Percentiles rank a stretch among this genome's conserved stretches.
Conservation (phyloP, 1,140 invertebrate species). For the Aphelinus atriplicis region DNA sequence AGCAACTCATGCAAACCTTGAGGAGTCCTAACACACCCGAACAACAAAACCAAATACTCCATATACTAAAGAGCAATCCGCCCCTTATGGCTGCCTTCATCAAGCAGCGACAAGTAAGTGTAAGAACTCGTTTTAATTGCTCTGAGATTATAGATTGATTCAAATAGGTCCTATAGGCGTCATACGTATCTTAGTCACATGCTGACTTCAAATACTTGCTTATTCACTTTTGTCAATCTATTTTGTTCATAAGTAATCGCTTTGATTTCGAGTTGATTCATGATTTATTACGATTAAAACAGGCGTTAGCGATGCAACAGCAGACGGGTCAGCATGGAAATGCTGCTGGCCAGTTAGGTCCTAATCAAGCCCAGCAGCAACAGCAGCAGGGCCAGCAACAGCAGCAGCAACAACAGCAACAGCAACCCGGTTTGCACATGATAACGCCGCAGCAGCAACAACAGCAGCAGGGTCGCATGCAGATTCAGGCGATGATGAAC, state of each 20-base stretch:
- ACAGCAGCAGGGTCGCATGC: slow-evolving; percentile 67
- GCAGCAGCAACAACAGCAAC: slow-evolving; percentile 63
- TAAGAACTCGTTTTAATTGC: too few relatives aligned
- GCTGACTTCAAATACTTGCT: too few relatives aligned
- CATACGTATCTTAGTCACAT: too few relatives aligned
- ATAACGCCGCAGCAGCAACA: slow-evolving; percentile 65
- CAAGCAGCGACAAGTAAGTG: slow-evolving; percentile 82
- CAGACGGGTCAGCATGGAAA: slow-evolving; percentile 58
- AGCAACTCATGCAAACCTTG: slow-evolving; percentile 89
- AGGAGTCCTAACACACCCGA: slow-evolving; percentile 90
- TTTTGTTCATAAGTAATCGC: too few relatives aligned
- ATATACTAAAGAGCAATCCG: slow-evolving; percentile 93
- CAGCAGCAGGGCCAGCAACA: slow-evolving; percentile 66
- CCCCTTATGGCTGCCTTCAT: slow-evolving; percentile 97
- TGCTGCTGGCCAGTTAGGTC: slow-evolving; percentile 55
- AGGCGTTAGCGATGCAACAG: slow-evolving; percentile 57
- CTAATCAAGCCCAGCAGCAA: slow-evolving; percentile 67
- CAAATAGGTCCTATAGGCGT: too few relatives aligned
- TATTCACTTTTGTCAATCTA: too few relatives aligned
- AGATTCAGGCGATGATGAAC: slow-evolving; percentile 67
- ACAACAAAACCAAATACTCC: slow-evolving; percentile 91
- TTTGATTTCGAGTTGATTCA: too few relatives aligned
- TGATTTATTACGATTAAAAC: neutral
- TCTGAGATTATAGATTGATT: too few relatives aligned
- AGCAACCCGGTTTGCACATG: slow-evolving; percentile 51